A percentile compares a stretch with the other conserved stretches of the same genome.
Evolutionary conservation across 2,797 vertebrate genomes (phyloP).

Genomic region (Lerista edwardsae): DNA sequence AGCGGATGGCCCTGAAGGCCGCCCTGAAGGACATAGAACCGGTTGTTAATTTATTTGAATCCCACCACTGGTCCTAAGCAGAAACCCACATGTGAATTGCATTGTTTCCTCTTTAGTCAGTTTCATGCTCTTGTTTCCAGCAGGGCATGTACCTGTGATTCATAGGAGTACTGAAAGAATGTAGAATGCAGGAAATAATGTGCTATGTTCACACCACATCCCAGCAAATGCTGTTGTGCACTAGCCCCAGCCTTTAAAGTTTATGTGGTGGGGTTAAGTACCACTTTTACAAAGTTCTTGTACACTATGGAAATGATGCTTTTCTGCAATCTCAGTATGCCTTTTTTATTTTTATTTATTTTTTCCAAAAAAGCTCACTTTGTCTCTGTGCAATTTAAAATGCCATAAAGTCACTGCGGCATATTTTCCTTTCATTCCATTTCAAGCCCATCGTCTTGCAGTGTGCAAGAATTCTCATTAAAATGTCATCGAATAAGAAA

Average conservation of each 20-base stretch:
- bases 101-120: too few relatives aligned
- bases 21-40: too few relatives aligned
- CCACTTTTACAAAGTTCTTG: background rate
- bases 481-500: slow-evolving; percentile 36
- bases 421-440: slow-evolving; percentile 13
- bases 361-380: background rate
- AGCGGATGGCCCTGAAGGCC: too few relatives aligned
- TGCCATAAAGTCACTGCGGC: slow-evolving; percentile 5
- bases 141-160: background rate
- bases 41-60: too few relatives aligned
- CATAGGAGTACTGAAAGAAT: background rate
- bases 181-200: background rate
- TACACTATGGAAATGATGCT: background rate
- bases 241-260: background rate
- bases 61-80: too few relatives aligned
- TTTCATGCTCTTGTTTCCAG: too few relatives aligned
- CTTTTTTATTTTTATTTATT: background rate
- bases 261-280: background rate
- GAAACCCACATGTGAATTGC: too few relatives aligned
- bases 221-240: background rate
- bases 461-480: slow-evolving; percentile 37
- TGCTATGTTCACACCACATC: background rate
- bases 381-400: slow-evolving; percentile 17
- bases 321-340: background rate
- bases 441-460: slow-evolving; percentile 3